Evolutionary conservation across 2,113 vertebrate species (phyloP).

Genomic region (Gnathonemus echidnorhynchus): DNA sequence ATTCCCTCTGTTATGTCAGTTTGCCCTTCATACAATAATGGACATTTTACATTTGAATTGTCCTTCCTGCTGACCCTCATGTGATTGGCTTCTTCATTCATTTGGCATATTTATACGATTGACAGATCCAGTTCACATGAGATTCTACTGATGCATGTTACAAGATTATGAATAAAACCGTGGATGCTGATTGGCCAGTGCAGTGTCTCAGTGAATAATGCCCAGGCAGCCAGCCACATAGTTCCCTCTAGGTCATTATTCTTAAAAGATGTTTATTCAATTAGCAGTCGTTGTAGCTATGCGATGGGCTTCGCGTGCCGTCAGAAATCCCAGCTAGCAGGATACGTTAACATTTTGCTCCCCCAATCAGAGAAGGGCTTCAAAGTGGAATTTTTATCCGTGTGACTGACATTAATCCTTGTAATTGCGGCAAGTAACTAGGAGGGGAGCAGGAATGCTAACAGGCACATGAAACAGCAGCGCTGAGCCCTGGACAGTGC

Average conservation of each 20-base stretch:
- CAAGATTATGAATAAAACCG: neutral
- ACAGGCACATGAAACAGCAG: conserved; percentile 16
- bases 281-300: neutral
- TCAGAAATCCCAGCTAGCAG: neutral
- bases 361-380: neutral
- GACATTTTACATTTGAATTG: neutral
- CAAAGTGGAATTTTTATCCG: conserved; percentile 15
- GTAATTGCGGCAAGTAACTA: conserved; percentile 1
- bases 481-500: neutral
- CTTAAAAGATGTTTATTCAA: neutral
- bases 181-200: neutral
- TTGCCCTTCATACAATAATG: neutral
- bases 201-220: neutral
- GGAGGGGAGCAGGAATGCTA: neutral
- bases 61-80: neutral
- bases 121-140: neutral
- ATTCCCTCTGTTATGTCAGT: neutral
- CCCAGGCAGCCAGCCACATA: neutral
- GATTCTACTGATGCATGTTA: neutral
- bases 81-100: neutral
- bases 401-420: conserved; percentile 10
- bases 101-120: neutral
- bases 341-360: neutral
- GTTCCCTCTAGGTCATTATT: neutral
- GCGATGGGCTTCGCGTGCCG: neutral